Base-by-base conservation (phyloP, 2,113 vertebrate genomes). In the Ciconia boyciana region DNA sequence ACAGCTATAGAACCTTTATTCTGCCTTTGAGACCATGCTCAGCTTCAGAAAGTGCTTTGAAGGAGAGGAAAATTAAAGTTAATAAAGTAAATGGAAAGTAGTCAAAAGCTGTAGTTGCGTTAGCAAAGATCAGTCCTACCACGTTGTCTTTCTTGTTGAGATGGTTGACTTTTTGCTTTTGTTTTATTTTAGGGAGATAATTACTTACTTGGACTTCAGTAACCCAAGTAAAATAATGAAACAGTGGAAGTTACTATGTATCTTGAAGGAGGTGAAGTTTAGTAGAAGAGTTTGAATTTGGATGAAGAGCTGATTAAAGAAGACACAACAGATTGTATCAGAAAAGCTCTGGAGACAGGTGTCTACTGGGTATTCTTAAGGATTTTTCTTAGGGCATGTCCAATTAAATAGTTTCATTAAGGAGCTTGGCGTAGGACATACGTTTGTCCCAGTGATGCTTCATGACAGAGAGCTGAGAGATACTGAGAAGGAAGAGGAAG, bases 301-400 rank as follows among this genome's bases (percentile, higher is more conserved):
- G 31, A 62, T 32, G 21, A 93, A 82, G n/a, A 68, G 11, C n/a
- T 69, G n/a, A 54, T 87, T 70, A 83, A 96, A 92, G 36, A 58
- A 32, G 25, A 69, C 31, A 31, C 3, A 62, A 57, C 6, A 62
- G 68, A 81, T 81, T n/a, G 46, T 74, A 81, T 80, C 71, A 92
- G 43, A 74, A 95, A 77, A 69, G n/a, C 17, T 85, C 31, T 83
- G 34, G 36, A 92, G 75, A 62, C 36, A 14, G 54, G 5, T 68
- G 32, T 88, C 44, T 83, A 7, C 74, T 48, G 14, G 9, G 5
- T 76, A 16, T 92, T 55, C 58, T 77, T 77, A 80, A 52, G 24
- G 20, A 24, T 41, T 76, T 5, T 68, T 83, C 68, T 34, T 65
- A 57, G 28, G 57, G 65, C 6, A 2, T 24, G 16, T 49, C 16